A percentile compares a stretch with the other conserved stretches of the same genome.
These are phyloP conservation scores for Alloscopus bannaensis DNA, from an alignment of 2,888 invertebrate genomes.

Conservation along the genomic window DNA sequence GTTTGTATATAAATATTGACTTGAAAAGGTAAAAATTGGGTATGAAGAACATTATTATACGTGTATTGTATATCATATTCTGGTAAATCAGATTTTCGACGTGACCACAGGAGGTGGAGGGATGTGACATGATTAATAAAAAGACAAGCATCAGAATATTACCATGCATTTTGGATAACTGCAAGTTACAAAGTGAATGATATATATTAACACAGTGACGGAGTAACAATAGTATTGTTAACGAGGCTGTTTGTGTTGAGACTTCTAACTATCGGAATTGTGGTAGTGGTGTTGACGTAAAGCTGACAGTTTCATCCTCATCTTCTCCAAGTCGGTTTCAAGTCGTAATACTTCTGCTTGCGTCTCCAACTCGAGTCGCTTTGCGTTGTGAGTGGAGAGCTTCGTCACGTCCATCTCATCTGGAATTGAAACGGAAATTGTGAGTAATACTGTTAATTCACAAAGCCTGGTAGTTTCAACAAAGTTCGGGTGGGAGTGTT, in stretches of 20 bases:
- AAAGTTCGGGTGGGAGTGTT: slow-evolving; percentile 15
- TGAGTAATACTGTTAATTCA: slow-evolving; percentile 25
- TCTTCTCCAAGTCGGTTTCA: slow-evolving; percentile 92
- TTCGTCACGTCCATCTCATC: slow-evolving; percentile 93
- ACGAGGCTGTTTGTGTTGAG: too few species aligned
- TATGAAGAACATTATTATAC: too few species aligned
- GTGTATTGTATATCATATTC: not conserved
- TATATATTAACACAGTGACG: not conserved
- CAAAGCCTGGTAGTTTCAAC: not conserved
- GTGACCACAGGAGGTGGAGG: too few species aligned
- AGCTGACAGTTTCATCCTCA: slow-evolving; percentile 89
- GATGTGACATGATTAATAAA: not conserved
- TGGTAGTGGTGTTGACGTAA: slow-evolving; percentile 95
- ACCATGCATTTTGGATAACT: not conserved
- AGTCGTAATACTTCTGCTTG: slow-evolving; percentile 95
- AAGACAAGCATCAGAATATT: not conserved
- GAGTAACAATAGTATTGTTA: not conserved
- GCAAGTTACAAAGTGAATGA: not conserved
- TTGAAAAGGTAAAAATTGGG: not conserved
- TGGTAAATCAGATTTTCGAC: too few species aligned
- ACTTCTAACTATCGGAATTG: slow-evolving; percentile 69
- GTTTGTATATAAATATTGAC: too few species aligned
- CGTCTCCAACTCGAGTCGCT: slow-evolving; percentile 97
- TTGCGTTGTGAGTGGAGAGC: slow-evolving; percentile 94
- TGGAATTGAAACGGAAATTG: slow-evolving; percentile 75